Conservation (phyloP, 2,797 vertebrate species). For the Rhyacichthys aspro region DNA sequence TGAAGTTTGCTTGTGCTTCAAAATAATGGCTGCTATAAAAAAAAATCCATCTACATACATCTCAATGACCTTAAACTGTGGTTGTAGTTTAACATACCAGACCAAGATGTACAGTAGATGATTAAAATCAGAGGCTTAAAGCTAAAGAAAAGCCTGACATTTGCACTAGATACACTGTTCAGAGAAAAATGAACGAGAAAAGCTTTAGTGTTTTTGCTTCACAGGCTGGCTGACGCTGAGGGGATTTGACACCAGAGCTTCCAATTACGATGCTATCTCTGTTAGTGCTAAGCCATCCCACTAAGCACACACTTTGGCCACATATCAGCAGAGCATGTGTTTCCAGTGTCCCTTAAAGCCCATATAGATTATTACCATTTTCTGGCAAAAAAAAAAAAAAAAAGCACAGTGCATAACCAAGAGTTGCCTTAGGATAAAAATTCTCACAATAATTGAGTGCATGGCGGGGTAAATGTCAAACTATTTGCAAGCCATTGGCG, state of each 20-base stretch:
- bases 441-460: constrained; percentile 64
- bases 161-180: constrained; percentile 34
- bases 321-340: constrained; percentile 37
- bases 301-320: constrained; percentile 43
- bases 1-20: too few relatives aligned
- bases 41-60: not conserved
- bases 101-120: not conserved
- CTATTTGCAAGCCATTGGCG: constrained; percentile 59
- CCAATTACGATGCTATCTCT: constrained; percentile 62
- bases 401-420: constrained; percentile 49
- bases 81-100: constrained; percentile 24
- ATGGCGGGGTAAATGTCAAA: constrained; percentile 71
- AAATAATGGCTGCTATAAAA: too few relatives aligned
- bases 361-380: constrained; percentile 59
- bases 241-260: constrained; percentile 41
- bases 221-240: constrained; percentile 6
- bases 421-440: constrained; percentile 56
- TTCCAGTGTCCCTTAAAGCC: constrained; percentile 51
- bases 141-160: constrained; percentile 37
- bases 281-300: constrained; percentile 16
- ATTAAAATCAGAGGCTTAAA: constrained; percentile 34
- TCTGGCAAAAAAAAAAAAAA: constrained; percentile 18
- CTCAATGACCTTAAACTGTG: constrained; percentile 5
- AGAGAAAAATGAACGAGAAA: not conserved
- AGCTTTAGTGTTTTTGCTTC: constrained; percentile 35